A percentile compares a stretch with the other conserved stretches of the same genome.
phyloP scores from a whole-genome alignment of 2,797 vertebrate genomes.

The Chaetodon trifasciatus region DNA sequence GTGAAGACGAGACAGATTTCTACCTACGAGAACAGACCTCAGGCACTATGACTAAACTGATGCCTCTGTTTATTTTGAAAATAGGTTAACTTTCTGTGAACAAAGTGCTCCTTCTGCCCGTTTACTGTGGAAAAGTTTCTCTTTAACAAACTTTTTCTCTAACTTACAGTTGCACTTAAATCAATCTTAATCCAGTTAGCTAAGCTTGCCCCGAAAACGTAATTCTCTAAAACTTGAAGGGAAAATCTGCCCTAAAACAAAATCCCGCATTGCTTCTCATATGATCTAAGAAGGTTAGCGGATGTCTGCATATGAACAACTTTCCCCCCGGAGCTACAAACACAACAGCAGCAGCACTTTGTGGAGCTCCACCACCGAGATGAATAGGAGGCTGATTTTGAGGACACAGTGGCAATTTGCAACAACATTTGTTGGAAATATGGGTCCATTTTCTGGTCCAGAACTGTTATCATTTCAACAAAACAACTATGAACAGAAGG shows the following conservation, averaged over 20 bases:
- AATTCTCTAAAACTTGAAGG: constrained; percentile 35
- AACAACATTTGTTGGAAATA: constrained; percentile 42
- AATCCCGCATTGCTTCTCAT: constrained; percentile 54
- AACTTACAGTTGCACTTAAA: constrained; percentile 61
- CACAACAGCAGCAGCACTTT: constrained; percentile 46
- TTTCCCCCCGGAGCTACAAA: constrained; percentile 43
- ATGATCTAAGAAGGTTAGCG: constrained; percentile 58
- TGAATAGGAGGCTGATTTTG: constrained; percentile 36
- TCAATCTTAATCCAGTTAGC: constrained; percentile 75
- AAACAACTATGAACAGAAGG: constrained; percentile 30
- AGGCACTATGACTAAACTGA: constrained; percentile 65
- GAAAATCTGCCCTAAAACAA: constrained; percentile 64
- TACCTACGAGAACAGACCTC: constrained; percentile 68
- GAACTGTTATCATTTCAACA: constrained; percentile 9
- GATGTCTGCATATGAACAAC: constrained; percentile 47
- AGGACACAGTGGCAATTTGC: constrained; percentile 35
- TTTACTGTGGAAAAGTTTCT: constrained; percentile 44
- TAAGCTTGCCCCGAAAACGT: constrained; percentile 68
- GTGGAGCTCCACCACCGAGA: constrained; percentile 27
- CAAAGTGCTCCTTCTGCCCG: constrained; percentile 46
- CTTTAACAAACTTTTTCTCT: constrained; percentile 61
- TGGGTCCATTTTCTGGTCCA: constrained; percentile 17
- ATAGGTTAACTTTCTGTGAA: constrained; percentile 59
- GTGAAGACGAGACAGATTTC: constrained; percentile 50
- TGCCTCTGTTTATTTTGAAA: constrained; percentile 64